A percentile compares a stretch with the other conserved stretches of the same genome.
These are phyloP conservation scores for Brotogeris chrysoptera DNA, from an alignment of 2,797 vertebrate genomes.

Conservation along the genomic window DNA sequence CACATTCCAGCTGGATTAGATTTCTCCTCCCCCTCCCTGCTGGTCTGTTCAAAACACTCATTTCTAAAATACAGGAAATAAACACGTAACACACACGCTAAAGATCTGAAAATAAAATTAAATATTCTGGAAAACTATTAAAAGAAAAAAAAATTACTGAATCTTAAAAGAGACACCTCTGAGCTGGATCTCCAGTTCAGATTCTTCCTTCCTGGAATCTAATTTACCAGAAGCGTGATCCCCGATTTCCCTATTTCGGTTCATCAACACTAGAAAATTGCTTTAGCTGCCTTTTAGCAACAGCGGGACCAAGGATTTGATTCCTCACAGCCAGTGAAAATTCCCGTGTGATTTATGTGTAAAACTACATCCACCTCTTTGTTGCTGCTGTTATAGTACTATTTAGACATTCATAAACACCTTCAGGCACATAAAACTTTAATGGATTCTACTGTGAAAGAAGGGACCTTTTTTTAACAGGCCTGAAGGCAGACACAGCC, in stretches of 20 bases:
- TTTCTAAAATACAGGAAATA: not conserved
- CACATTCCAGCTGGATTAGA: slow-evolving; percentile 39
- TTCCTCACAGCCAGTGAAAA: not conserved
- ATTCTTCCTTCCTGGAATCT: not conserved
- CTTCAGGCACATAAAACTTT: not conserved
- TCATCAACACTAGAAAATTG: not conserved
- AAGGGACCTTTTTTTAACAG: not conserved
- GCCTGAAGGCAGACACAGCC: not conserved
- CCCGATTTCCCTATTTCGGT: not conserved
- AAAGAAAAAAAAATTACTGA: not conserved
- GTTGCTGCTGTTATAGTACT: not conserved
- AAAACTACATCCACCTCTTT: not conserved
- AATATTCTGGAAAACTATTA: not conserved
- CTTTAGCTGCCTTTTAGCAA: not conserved
- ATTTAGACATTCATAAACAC: not conserved
- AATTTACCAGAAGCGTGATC: not conserved
- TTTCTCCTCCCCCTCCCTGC: not conserved
- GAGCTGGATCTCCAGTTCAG: not conserved
- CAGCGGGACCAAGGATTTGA: not conserved
- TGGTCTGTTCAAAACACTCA: not conserved
- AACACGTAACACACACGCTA: not conserved
- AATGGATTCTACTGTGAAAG: not conserved
- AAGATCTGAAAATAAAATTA: not conserved
- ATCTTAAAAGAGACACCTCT: not conserved
- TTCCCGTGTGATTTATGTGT: not conserved